Percentiles rank a stretch among this genome's conserved stretches.
Conservation (phyloP, 2,888 invertebrate species). For the Panzeria rudis region DNA sequence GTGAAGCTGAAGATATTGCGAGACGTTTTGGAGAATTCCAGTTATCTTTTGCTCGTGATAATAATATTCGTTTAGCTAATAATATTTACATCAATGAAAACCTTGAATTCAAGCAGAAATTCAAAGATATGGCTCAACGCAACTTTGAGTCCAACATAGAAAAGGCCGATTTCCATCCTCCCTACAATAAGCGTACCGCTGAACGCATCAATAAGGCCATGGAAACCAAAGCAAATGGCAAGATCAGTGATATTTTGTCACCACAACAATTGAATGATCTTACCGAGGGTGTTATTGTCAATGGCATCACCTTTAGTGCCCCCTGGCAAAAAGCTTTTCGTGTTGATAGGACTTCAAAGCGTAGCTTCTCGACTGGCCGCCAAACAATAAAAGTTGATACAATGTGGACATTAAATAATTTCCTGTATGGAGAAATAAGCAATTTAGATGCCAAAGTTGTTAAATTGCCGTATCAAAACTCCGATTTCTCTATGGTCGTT, state of each 20-base stretch:
- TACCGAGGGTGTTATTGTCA: conserved; percentile 80
- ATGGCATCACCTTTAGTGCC: conserved; percentile 77
- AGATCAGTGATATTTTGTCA: conserved; percentile 90
- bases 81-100: conserved; percentile 88
- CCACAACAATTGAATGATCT: conserved; percentile 83
- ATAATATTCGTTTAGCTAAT: conserved; percentile 87
- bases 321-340: conserved; percentile 80
- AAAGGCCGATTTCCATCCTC: conserved; percentile 86
- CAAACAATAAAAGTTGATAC: conserved; percentile 79
- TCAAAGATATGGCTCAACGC: conserved; percentile 86
- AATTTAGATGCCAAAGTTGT: conserved; percentile 86
- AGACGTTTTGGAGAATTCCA: conserved; percentile 78
- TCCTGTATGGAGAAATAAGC: conserved; percentile 84
- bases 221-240: conserved; percentile 90
- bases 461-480: conserved; percentile 89
- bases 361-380: conserved; percentile 78
- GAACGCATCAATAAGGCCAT: conserved; percentile 91
- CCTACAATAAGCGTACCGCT: conserved; percentile 84
- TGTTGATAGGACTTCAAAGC: conserved; percentile 77
- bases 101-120: conserved; percentile 85
- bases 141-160: conserved; percentile 88
- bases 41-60: conserved; percentile 77
- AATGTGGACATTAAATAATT: conserved; percentile 80
- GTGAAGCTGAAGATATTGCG: conserved; percentile 77
- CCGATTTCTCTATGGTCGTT: conserved; percentile 89